phyloP scores from a whole-genome alignment of 2,113 vertebrate species.

The Notarius quadriscutis region DNA sequence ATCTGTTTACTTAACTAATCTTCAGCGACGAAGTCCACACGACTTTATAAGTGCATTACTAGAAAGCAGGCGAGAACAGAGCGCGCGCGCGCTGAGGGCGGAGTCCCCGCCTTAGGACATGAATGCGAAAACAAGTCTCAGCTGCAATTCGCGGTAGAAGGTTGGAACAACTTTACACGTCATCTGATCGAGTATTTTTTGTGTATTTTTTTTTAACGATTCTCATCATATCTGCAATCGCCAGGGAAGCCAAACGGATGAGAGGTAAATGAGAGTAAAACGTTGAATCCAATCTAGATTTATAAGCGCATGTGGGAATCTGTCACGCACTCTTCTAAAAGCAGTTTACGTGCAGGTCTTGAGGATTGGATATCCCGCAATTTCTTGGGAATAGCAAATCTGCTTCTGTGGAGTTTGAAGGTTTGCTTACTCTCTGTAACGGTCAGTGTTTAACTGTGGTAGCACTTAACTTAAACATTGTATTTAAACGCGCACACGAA shows the following conservation, averaged over 20 bases:
- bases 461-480: not conserved
- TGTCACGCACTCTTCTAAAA: not conserved
- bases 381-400: not conserved
- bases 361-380: not conserved
- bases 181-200: not conserved
- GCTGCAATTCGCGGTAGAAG: not conserved
- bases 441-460: not conserved
- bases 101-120: slow-evolving; percentile 5
- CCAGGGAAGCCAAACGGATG: not conserved
- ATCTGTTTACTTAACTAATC: not conserved
- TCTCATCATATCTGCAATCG: not conserved
- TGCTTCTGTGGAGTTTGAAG: not conserved
- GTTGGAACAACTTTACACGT: not conserved
- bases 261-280: not conserved
- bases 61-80: not conserved
- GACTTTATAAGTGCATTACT: not conserved
- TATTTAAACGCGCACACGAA: not conserved
- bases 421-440: not conserved
- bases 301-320: not conserved
- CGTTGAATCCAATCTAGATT: not conserved
- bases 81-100: slow-evolving; percentile 24
- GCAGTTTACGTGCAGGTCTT: not conserved
- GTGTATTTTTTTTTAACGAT: not conserved
- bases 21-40: not conserved
- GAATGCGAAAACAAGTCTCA: not conserved